A percentile compares a stretch with the other conserved stretches of the same genome.
Conservation (phyloP, 1,140 invertebrate species). For the Monochamus saltuarius region DNA sequence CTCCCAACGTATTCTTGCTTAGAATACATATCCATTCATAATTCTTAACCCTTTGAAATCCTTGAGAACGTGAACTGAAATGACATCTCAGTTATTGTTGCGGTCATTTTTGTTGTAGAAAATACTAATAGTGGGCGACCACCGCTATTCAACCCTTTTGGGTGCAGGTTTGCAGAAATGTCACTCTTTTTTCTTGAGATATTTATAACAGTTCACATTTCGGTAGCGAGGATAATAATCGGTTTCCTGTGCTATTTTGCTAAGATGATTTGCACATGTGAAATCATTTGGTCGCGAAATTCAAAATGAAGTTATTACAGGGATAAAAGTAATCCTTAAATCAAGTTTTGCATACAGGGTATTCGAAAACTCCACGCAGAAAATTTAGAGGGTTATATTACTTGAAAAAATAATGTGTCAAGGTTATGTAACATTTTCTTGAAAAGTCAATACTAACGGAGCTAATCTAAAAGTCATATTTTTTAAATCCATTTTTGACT, state of each 20-base stretch:
- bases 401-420: too few relatives aligned
- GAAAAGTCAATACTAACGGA: too few relatives aligned
- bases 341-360: too few relatives aligned
- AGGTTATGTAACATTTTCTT: too few relatives aligned
- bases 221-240: not conserved
- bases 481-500: too few relatives aligned
- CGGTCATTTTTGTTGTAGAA: conserved; percentile 11
- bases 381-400: too few relatives aligned
- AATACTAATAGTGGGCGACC: conserved; percentile 17
- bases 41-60: conserved; percentile 17
- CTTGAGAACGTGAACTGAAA: conserved; percentile 3
- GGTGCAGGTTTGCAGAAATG: conserved; percentile 6
- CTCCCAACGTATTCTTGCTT: not conserved
- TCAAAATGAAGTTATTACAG: too few relatives aligned
- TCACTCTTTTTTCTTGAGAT: not conserved
- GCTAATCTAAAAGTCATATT: too few relatives aligned
- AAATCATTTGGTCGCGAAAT: too few relatives aligned
- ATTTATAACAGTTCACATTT: not conserved
- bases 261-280: too few relatives aligned
- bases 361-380: too few relatives aligned
- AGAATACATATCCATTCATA: not conserved
- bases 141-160: not conserved
- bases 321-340: too few relatives aligned
- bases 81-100: conserved; percentile 15
- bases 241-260: not conserved